These are phyloP conservation scores for Melinopterus prodromus DNA, from an alignment of 2,888 invertebrate species.

Conservation along the genomic window DNA sequence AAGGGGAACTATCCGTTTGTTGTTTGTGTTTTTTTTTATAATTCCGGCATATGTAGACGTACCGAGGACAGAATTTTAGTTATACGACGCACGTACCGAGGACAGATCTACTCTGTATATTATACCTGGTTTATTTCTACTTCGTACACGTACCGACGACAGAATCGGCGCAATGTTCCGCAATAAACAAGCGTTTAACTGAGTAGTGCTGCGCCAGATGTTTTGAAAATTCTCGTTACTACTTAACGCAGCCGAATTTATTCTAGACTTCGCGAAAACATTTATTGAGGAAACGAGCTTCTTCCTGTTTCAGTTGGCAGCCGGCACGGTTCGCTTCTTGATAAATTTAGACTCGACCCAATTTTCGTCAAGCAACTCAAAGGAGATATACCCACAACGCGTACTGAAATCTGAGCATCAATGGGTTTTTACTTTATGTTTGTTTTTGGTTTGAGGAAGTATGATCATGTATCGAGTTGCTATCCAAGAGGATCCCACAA, in stretches of 20 bases:
- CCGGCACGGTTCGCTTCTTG: not conserved
- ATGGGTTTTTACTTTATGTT: too few species aligned
- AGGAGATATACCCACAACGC: not conserved
- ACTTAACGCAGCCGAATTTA: not conserved
- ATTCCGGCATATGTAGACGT: not conserved
- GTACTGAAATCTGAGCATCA: slow-evolving; percentile 13
- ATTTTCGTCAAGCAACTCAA: not conserved
- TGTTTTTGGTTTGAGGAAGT: too few species aligned
- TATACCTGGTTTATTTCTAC: too few species aligned
- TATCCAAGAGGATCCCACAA: too few species aligned
- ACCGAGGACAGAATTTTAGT: not conserved
- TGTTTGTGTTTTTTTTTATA: too few species aligned
- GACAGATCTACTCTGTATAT: too few species aligned
- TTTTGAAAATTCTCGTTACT: not conserved
- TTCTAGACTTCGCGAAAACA: not conserved
- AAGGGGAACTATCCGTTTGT: not conserved
- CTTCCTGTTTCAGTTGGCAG: not conserved
- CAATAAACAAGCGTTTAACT: not conserved
- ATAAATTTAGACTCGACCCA: slow-evolving; percentile 11
- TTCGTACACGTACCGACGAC: too few species aligned
- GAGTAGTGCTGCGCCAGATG: not conserved
- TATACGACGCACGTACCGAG: too few species aligned
- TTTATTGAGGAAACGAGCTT: not conserved
- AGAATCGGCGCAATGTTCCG: not conserved
- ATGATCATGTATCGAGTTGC: too few species aligned